phyloP scores from a whole-genome alignment of 2,888 invertebrate genomes.

The Parnassius apollo region DNA sequence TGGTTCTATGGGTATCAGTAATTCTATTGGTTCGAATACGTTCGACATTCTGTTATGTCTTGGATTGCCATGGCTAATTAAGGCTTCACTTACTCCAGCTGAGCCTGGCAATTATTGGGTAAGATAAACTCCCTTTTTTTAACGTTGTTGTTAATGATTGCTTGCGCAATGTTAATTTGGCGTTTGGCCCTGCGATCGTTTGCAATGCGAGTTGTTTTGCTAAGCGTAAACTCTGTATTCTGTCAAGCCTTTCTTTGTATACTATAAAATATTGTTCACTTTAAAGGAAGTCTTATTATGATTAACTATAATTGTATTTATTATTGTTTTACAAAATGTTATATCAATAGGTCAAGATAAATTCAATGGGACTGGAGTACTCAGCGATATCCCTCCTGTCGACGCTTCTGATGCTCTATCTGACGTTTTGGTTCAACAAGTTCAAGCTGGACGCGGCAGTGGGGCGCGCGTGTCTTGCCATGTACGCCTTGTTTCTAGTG shows the following conservation, averaged over 20 bases:
- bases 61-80: conserved; percentile 94
- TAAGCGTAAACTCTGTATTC: background rate
- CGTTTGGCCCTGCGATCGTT: conserved; percentile 31
- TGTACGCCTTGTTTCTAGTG: conserved; percentile 93
- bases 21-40: conserved; percentile 94
- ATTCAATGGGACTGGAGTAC: conserved; percentile 94
- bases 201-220: conserved; percentile 27
- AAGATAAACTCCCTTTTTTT: conserved; percentile 41
- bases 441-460: conserved; percentile 93
- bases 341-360: conserved; percentile 87
- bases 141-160: background rate
- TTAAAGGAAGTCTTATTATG: conserved; percentile 6
- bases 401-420: conserved; percentile 90
- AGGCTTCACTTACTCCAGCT: conserved; percentile 90
- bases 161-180: conserved; percentile 25
- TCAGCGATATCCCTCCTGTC: conserved; percentile 94
- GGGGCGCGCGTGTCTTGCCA: conserved; percentile 90
- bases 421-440: conserved; percentile 92
- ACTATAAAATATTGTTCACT: background rate
- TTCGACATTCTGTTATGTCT: conserved; percentile 94
- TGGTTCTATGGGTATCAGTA: conserved; percentile 95
- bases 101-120: conserved; percentile 89
- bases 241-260: conserved; percentile 3
- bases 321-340: conserved; percentile 30
- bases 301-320: conserved; percentile 24